Percentiles rank a stretch among this genome's conserved stretches.
Evolutionary conservation across 2,888 invertebrate species (phyloP).

Genomic region (Athripsodes cinereus): DNA sequence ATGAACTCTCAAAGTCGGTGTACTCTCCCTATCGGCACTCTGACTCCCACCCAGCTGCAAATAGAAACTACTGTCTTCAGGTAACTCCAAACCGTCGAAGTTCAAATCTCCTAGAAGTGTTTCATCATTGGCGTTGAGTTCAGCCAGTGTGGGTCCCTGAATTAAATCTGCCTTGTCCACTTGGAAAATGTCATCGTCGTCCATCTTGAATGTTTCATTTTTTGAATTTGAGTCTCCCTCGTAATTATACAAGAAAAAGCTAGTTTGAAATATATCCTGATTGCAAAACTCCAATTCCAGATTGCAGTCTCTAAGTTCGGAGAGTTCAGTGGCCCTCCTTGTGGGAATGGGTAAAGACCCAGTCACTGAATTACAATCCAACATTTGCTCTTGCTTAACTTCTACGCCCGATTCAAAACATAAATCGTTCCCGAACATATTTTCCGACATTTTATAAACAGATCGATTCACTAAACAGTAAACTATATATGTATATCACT

Average conservation of each 20-base stretch:
- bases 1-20: constrained; percentile 33
- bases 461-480: background rate
- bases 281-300: constrained; percentile 50
- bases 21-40: constrained; percentile 36
- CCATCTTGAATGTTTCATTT: constrained; percentile 67
- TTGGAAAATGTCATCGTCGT: constrained; percentile 79
- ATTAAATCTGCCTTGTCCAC: constrained; percentile 83
- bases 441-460: constrained; percentile 50
- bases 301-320: constrained; percentile 44
- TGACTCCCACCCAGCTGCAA: constrained; percentile 48
- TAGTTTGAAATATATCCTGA: constrained; percentile 40
- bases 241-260: constrained; percentile 40
- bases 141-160: constrained; percentile 77
- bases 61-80: constrained; percentile 60
- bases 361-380: constrained; percentile 37
- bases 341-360: constrained; percentile 62
- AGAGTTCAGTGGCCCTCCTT: constrained; percentile 39
- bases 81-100: constrained; percentile 75
- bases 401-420: constrained; percentile 56
- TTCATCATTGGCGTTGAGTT: constrained; percentile 80
- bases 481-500: no score
- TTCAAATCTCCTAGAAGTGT: constrained; percentile 76
- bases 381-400: constrained; percentile 55
- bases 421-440: constrained; percentile 57
- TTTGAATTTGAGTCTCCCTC: constrained; percentile 44